These are phyloP conservation scores for Amphiprion percula DNA, from an alignment of 2,113 vertebrate species.

Conservation along the genomic window DNA sequence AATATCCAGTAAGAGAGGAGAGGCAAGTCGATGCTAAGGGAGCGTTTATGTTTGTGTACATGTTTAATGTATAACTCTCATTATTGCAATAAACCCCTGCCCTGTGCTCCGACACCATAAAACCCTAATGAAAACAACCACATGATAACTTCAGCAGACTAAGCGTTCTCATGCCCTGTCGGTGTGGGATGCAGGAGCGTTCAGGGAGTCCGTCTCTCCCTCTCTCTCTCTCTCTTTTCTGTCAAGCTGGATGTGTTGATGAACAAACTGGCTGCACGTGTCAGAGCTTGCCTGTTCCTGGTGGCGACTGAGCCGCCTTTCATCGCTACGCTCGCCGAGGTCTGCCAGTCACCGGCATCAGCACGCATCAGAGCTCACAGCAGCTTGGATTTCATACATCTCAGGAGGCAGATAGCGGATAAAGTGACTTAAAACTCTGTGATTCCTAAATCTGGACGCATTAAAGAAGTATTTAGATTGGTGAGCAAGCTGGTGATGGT, in stretches of 20 bases:
- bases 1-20: conserved; percentile 2
- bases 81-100: conserved; percentile 24
- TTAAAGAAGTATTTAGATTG: not conserved
- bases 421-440: not conserved
- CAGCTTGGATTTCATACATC: not conserved
- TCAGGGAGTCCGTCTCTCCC: conserved; percentile 15
- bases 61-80: conserved; percentile 35
- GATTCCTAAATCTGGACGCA: no score
- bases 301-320: conserved; percentile 65
- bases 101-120: conserved; percentile 23
- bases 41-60: not conserved
- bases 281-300: conserved; percentile 72
- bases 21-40: not conserved
- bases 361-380: conserved; percentile 4
- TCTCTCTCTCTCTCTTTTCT: conserved; percentile 19
- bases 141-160: not conserved
- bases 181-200: not conserved
- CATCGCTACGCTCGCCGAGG: conserved; percentile 6
- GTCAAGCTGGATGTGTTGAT: conserved; percentile 70
- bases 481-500: no score
- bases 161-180: not conserved
- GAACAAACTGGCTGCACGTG: conserved; percentile 70
- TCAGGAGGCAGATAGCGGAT: not conserved
- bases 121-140: conserved; percentile 1
- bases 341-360: conserved; percentile 46